These are phyloP conservation scores for Cavia aperea DNA, from an alignment of 2,113 vertebrate species.

Conservation along the genomic window DNA sequence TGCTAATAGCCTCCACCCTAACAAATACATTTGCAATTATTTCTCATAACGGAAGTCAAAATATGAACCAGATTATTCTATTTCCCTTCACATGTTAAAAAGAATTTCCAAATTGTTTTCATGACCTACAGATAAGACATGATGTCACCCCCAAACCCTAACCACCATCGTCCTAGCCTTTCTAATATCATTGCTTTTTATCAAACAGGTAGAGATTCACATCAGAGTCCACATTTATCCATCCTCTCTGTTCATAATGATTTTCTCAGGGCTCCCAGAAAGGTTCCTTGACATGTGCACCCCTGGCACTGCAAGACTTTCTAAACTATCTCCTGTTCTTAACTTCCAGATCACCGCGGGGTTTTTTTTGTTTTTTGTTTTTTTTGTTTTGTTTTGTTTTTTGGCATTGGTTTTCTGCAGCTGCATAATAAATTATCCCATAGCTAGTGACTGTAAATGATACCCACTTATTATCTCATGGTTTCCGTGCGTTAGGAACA, in stretches of 20 bases:
- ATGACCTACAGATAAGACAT: background rate
- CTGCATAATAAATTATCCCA: background rate
- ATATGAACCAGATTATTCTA: background rate
- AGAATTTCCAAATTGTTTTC: background rate
- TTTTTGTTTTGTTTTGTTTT: background rate
- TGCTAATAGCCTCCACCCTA: background rate
- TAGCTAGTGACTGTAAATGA: background rate
- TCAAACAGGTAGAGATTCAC: background rate
- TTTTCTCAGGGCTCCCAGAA: background rate
- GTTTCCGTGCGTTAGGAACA: background rate
- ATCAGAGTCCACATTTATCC: background rate
- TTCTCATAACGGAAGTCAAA: background rate
- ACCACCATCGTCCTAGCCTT: background rate
- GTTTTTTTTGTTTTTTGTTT: no score
- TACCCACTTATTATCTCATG: background rate
- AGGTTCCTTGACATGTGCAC: background rate
- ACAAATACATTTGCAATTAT: background rate
- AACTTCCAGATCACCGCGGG: background rate
- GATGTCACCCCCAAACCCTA: background rate
- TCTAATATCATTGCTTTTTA: background rate
- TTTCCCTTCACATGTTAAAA: background rate
- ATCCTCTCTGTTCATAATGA: background rate
- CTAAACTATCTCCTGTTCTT: background rate
- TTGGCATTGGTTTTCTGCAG: background rate
- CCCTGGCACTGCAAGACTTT: background rate